Conservation (phyloP, 2,797 vertebrate species). For the Taenioides sp. region DNA sequence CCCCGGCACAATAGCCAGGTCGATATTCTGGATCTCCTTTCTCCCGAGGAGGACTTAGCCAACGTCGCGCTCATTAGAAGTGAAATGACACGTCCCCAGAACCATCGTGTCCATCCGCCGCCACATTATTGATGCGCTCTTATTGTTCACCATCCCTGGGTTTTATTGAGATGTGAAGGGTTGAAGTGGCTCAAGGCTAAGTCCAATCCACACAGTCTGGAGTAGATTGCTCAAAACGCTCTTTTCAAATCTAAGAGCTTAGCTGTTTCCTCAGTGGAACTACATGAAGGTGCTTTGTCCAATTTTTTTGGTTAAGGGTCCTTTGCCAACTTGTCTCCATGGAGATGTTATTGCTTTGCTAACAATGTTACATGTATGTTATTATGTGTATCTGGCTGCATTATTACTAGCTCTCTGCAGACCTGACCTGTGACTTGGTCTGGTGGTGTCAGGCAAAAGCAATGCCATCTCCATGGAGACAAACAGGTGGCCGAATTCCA, state of each 20-base stretch:
- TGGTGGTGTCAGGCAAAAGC: too few species aligned
- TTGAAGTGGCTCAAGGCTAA: slow-evolving; percentile 33
- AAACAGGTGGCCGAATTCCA: too few species aligned
- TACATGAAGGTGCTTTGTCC: background rate
- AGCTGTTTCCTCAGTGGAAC: background rate
- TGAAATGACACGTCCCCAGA: slow-evolving; percentile 47
- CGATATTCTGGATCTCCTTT: slow-evolving; percentile 36
- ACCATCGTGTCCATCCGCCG: slow-evolving; percentile 22
- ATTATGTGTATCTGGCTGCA: too few species aligned
- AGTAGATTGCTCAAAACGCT: background rate
- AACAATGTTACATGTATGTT: too few species aligned
- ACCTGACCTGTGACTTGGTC: too few species aligned
- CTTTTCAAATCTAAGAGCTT: background rate
- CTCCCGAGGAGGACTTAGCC: slow-evolving; percentile 33
- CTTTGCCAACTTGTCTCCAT: too few species aligned
- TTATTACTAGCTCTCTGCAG: too few species aligned
- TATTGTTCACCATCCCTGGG: slow-evolving; percentile 26
- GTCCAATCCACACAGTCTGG: background rate
- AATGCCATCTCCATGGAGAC: too few species aligned
- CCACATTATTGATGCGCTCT: slow-evolving; percentile 44
- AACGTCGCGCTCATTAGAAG: slow-evolving; percentile 56
- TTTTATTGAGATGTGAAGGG: slow-evolving; percentile 32
- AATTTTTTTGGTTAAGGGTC: too few species aligned
- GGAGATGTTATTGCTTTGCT: too few species aligned
- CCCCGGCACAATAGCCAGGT: slow-evolving; percentile 46